phyloP scores from a whole-genome alignment of 2,113 vertebrate genomes.

The Euleptes europaea region DNA sequence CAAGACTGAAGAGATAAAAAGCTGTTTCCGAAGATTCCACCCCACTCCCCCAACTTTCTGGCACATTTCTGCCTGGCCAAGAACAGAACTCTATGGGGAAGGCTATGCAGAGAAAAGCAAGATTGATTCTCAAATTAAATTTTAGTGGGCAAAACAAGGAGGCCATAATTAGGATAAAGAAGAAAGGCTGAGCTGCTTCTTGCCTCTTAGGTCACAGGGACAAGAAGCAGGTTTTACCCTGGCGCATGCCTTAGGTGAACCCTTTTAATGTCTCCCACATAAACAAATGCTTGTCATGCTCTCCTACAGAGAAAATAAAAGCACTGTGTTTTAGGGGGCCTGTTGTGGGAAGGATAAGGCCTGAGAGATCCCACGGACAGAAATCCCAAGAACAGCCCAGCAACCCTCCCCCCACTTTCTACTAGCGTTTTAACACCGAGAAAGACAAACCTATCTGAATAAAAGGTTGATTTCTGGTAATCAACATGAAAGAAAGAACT shows the following conservation, averaged over 20 bases:
- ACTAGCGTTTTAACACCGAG: background rate
- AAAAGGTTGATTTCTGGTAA: conserved; percentile 22
- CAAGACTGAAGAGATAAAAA: too few species aligned
- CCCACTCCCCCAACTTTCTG: too few species aligned
- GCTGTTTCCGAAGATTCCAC: too few species aligned
- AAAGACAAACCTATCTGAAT: conserved; percentile 20
- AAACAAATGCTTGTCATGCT: background rate
- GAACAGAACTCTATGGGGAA: too few species aligned
- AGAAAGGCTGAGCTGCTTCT: background rate
- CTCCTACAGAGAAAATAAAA: background rate
- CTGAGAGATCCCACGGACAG: background rate
- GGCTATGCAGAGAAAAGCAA: too few species aligned
- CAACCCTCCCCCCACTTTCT: background rate
- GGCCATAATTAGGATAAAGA: background rate
- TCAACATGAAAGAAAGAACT: conserved; percentile 38
- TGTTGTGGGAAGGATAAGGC: background rate
- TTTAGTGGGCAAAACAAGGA: background rate
- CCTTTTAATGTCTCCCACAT: background rate
- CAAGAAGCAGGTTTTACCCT: background rate
- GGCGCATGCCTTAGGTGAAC: background rate
- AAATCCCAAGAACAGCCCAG: background rate
- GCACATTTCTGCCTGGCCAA: too few species aligned
- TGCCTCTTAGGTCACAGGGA: background rate
- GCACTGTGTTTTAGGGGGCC: background rate
- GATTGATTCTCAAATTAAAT: background rate